These are phyloP conservation scores for Callionymus lyra DNA, from an alignment of 2,113 vertebrate genomes.

Conservation along the genomic window DNA sequence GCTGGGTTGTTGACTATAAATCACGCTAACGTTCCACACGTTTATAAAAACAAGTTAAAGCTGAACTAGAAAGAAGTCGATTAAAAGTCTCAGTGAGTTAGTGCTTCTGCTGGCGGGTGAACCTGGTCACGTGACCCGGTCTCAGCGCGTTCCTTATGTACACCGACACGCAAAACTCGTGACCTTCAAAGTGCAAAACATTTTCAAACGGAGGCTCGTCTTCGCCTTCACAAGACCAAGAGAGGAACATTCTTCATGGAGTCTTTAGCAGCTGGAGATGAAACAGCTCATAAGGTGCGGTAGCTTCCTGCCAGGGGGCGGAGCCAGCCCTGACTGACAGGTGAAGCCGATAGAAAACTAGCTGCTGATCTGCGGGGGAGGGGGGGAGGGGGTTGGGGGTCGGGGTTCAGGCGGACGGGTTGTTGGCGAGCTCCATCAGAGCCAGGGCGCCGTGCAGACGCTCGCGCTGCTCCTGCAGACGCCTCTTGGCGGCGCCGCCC, in stretches of 20 bases:
- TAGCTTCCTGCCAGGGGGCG: slow-evolving; percentile 75
- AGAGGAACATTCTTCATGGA: slow-evolving; percentile 90
- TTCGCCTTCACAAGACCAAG: slow-evolving; percentile 52
- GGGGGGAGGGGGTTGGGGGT: slow-evolving; percentile 51
- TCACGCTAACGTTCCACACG: too few relatives aligned
- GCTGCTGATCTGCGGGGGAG: slow-evolving; percentile 34
- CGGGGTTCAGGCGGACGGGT: slow-evolving; percentile 74
- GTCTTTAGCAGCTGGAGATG: slow-evolving; percentile 87
- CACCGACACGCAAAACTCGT: slow-evolving; percentile 65
- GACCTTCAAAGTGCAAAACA: slow-evolving; percentile 70
- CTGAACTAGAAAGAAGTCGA: too few relatives aligned
- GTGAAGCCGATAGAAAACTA: slow-evolving; percentile 22
- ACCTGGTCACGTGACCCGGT: slow-evolving; percentile 9
- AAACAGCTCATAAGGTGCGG: slow-evolving; percentile 95
- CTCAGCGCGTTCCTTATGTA: slow-evolving; percentile 43
- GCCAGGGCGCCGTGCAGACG: slow-evolving; percentile 90
- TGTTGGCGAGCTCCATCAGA: slow-evolving; percentile 96
- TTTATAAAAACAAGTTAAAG: too few relatives aligned
- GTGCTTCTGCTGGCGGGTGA: slow-evolving; percentile 10
- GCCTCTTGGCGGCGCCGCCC: slow-evolving; percentile 68
- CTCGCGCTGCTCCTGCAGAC: slow-evolving; percentile 90
- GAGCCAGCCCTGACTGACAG: too few relatives aligned
- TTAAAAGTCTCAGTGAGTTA: slow-evolving; percentile 5
- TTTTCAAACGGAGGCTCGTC: slow-evolving; percentile 42
- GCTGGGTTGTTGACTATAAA: too few relatives aligned